A percentile compares a stretch with the other conserved stretches of the same genome.
These are phyloP conservation scores for Petrocephalus sullivani DNA, from an alignment of 2,797 vertebrate genomes.

Conservation along the genomic window DNA sequence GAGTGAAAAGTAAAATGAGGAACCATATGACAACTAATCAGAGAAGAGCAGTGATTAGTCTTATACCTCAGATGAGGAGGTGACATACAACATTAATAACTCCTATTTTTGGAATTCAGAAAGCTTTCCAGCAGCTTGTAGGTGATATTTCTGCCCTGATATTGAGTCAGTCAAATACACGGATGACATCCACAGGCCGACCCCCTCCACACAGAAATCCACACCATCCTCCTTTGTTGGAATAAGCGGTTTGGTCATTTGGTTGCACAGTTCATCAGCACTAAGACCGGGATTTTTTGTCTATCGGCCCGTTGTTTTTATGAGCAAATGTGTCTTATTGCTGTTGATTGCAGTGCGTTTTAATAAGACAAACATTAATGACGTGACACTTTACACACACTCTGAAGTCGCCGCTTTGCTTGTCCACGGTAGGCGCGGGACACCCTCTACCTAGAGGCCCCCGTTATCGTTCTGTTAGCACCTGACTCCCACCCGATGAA, in stretches of 20 bases:
- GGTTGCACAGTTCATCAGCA: not conserved
- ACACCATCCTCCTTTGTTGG: not conserved
- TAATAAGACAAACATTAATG: not conserved
- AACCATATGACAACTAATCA: slow-evolving; percentile 15
- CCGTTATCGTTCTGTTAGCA: not conserved
- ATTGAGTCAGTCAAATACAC: not conserved
- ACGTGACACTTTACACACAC: not conserved
- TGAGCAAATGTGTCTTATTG: not conserved
- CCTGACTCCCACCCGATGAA: not conserved
- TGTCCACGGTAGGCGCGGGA: not conserved
- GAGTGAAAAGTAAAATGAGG: not conserved
- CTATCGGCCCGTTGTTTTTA: not conserved
- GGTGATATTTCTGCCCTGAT: not conserved
- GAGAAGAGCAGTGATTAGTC: slow-evolving; percentile 10
- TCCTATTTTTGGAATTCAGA: slow-evolving; percentile 11
- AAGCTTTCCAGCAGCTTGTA: not conserved
- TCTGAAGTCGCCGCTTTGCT: not conserved
- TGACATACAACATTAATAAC: slow-evolving; percentile 5
- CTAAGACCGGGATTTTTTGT: not conserved
- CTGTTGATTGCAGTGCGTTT: not conserved
- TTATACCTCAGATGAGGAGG: not conserved
- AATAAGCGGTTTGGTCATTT: not conserved
- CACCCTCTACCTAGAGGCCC: not conserved
- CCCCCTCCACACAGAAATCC: not conserved
- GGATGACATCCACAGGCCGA: not conserved